phyloP scores from a whole-genome alignment of 2,888 invertebrate species.

The Ochropacha duplaris region DNA sequence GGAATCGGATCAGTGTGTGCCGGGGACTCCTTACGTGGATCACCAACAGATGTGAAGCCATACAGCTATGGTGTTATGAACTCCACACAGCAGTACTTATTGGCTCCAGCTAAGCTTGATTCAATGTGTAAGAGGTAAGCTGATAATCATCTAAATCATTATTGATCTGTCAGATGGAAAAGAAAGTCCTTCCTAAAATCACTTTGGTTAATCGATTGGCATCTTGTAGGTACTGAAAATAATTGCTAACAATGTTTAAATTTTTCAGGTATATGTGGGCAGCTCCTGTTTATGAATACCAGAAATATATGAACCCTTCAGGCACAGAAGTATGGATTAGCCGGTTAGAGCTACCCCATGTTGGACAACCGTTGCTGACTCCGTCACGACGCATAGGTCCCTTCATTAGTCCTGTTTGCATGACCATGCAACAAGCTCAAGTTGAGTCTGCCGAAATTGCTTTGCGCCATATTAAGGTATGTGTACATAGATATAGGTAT shows the following conservation, averaged over 20 bases:
- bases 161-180: too few relatives aligned
- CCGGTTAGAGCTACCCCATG: conserved; percentile 58
- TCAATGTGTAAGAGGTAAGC: conserved; percentile 68
- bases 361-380: conserved; percentile 54
- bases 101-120: conserved; percentile 69
- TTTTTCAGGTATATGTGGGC: conserved; percentile 65
- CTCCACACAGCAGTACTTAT: conserved; percentile 40
- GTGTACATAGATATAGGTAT: too few relatives aligned
- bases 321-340: conserved; percentile 58
- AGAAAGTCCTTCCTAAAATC: too few relatives aligned
- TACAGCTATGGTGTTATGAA: conserved; percentile 15
- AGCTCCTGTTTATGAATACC: conserved; percentile 58
- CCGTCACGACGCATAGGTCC: conserved; percentile 57
- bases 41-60: conserved; percentile 45
- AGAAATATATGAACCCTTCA: conserved; percentile 49
- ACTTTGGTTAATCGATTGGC: too few relatives aligned
- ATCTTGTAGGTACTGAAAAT: too few relatives aligned
- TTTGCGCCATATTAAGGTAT: conserved; percentile 61
- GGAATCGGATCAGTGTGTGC: conserved; percentile 66
- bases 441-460: conserved; percentile 65
- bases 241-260: too few relatives aligned
- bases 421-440: conserved; percentile 56
- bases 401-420: conserved; percentile 47
- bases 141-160: background rate
- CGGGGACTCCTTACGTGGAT: conserved; percentile 56